These are phyloP conservation scores for Pachyseris speciosa DNA, from an alignment of 64 coral and sea anemone genomes.

Conservation along the genomic window DNA sequence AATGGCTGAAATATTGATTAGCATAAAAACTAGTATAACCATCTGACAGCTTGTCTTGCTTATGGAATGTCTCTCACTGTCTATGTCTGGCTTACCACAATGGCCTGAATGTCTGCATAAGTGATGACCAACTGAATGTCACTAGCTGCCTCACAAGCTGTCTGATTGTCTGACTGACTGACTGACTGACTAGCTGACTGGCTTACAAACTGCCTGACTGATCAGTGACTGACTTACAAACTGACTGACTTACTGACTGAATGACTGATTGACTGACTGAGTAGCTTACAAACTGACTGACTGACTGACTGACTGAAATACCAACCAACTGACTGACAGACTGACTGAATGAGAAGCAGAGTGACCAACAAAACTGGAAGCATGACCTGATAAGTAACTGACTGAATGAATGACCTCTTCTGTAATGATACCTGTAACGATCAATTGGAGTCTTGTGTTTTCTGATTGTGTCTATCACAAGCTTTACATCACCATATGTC, in stretches of 20 bases:
- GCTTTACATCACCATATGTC: constrained; percentile 72
- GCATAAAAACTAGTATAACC: too few species aligned
- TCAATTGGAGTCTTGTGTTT: constrained; percentile 75
- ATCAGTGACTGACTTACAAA: background rate
- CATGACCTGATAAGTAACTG: too few species aligned
- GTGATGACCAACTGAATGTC: background rate
- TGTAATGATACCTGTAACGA: constrained; percentile 71
- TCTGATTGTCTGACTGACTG: background rate
- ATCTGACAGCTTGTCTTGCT: too few species aligned
- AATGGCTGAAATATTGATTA: too few species aligned
- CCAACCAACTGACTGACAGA: background rate
- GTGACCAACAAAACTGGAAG: too few species aligned
- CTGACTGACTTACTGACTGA: background rate
- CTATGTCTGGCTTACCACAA: background rate
- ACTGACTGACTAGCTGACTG: background rate
- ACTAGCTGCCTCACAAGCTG: background rate
- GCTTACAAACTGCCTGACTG: background rate
- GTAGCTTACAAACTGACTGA: too few species aligned
- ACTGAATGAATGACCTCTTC: background rate
- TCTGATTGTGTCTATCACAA: constrained; percentile 49
- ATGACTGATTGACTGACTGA: too few species aligned
- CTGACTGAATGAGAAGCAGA: too few species aligned
- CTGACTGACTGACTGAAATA: background rate
- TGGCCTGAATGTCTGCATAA: background rate
- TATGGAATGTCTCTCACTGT: background rate